Base-by-base conservation (phyloP, 2,797 vertebrate species). In the Loriculus beryllinus region DNA sequence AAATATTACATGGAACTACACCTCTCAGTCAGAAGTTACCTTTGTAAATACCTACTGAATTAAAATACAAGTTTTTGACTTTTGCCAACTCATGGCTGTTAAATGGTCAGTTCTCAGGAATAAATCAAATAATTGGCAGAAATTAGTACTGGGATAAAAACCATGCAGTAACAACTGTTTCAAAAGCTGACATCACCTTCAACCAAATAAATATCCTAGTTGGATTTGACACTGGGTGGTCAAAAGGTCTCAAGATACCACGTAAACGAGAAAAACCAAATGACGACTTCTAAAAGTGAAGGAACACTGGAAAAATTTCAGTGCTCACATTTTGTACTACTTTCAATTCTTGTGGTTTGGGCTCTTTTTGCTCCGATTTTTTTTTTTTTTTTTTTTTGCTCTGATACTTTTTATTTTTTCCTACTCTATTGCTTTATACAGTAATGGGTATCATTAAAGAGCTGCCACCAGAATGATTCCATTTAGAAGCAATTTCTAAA, bases 401-500 rank as follows among this genome's bases (percentile, higher is more conserved):
- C 5, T 4, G 80, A 31, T 33, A 68, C 45, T 70, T 51, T 26
- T 29, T 91, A 35, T 63, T 88, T 88, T 89, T 83, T 86, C 48
- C 59, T 72, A 37, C 33, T 68, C 21, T 76, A 68, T 17, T 77
- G 29, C 52, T 86, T 93, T 82, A 85, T 82, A 68, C 21, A 77
- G 37, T 88, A 95, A 77, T 56, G 43, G 43, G n/a, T 68, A 70
- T 88, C 79, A 87, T 77, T 91, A 82, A 84, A 68, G 39, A 89
- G 33, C 56, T 89, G 71, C 68, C 68, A 91, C 23, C n/a, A 94
- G 90, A 92, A 94, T 52, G 22, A 56, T 48, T 85, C 68, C 12
- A 80, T 82, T 93, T 87, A 95, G 68, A 90, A 94, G 78, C 64
- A 60, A 94, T 91, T 94, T 94, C 60, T 95, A 47, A 90, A 92